Conservation (phyloP, 2,888 invertebrate genomes). For the Drosophila algonquin region DNA sequence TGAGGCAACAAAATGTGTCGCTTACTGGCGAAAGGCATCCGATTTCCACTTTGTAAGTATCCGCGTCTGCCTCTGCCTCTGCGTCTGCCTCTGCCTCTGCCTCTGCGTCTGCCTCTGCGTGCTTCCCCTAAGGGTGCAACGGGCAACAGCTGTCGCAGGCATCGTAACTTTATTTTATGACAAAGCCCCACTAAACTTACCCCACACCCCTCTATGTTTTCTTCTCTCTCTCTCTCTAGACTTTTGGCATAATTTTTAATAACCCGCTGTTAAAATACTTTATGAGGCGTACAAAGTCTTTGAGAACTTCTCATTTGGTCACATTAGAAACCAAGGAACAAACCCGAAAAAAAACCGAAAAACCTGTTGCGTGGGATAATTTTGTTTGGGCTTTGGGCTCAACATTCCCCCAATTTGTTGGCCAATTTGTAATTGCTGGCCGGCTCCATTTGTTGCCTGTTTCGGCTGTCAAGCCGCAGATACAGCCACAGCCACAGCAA, state of each 20-base stretch:
- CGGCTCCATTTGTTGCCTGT: slow-evolving; percentile 20
- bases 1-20: slow-evolving; percentile 32
- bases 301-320: slow-evolving; percentile 41
- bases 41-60: slow-evolving; percentile 41
- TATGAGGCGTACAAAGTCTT: slow-evolving; percentile 49
- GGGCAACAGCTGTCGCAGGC: slow-evolving; percentile 19
- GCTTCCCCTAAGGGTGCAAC: slow-evolving; percentile 6
- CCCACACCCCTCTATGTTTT: background rate
- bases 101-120: slow-evolving; percentile 4
- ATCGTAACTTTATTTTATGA: slow-evolving; percentile 54
- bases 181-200: slow-evolving; percentile 33
- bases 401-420: slow-evolving; percentile 41
- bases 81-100: background rate
- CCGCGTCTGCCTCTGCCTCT: slow-evolving; percentile 1
- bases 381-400: slow-evolving; percentile 15
- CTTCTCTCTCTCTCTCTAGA: background rate
- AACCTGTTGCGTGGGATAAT: slow-evolving; percentile 77
- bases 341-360: slow-evolving; percentile 17
- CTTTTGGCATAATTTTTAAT: slow-evolving; percentile 60
- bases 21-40: slow-evolving; percentile 45
- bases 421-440: slow-evolving; percentile 40
- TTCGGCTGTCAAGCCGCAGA: background rate
- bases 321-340: slow-evolving; percentile 22
- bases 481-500: slow-evolving; percentile 7
- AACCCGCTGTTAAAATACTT: slow-evolving; percentile 58